Conservation (phyloP, 2,113 vertebrate species). For the Columba janthina region DNA sequence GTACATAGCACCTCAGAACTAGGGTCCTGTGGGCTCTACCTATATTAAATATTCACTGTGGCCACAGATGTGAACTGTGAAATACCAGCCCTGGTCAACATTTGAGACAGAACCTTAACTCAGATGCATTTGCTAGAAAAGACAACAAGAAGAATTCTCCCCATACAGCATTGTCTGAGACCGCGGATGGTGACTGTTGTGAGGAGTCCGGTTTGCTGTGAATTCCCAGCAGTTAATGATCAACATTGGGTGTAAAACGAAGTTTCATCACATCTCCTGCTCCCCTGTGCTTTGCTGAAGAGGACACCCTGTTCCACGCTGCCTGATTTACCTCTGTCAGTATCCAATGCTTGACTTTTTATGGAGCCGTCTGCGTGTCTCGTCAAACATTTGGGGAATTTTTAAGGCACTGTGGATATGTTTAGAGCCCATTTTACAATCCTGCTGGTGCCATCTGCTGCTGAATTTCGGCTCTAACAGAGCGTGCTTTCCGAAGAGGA, state of each 20-base stretch:
- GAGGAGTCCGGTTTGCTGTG: neutral
- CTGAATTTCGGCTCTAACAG: neutral
- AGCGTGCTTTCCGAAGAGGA: neutral
- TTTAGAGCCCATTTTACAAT: neutral
- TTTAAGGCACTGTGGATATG: neutral
- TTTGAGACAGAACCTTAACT: neutral
- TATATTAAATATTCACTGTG: neutral
- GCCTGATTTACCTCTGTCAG: neutral
- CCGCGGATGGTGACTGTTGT: neutral
- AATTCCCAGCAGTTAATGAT: neutral
- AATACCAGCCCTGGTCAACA: neutral
- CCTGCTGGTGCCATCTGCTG: slow-evolving; percentile 67
- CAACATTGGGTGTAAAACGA: neutral
- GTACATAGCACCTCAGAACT: neutral
- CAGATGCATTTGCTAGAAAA: neutral
- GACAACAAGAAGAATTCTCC: neutral
- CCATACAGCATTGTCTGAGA: neutral
- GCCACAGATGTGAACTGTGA: neutral
- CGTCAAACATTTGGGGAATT: neutral
- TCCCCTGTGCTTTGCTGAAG: neutral
- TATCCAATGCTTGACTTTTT: neutral
- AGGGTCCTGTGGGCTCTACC: neutral
- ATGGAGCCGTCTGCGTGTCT: neutral
- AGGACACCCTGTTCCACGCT: neutral
- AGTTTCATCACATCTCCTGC: rapidly evolving